These are phyloP conservation scores for Lycopodina hypogea DNA, from an alignment of 37 sponge, comb jelly and placozoan species.

Conservation along the genomic window DNA sequence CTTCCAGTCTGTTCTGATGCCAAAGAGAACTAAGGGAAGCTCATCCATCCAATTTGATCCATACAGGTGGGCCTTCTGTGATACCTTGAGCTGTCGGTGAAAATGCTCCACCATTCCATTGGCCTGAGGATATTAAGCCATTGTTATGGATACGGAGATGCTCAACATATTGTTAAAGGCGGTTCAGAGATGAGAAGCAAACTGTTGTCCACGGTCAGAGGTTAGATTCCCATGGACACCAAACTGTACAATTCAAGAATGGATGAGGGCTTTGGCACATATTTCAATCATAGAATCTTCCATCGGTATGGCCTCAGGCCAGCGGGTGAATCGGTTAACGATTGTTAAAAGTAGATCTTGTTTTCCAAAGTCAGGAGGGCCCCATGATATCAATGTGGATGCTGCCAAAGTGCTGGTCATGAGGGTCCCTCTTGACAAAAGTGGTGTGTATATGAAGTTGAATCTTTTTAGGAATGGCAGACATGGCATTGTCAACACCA, in stretches of 20 bases:
- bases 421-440: too few species aligned
- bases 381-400: too few species aligned
- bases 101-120: too few species aligned
- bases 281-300: constrained; percentile 12
- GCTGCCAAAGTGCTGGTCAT: too few species aligned
- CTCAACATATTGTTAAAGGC: constrained; percentile 15
- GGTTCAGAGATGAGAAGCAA: constrained; percentile 29
- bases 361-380: constrained; percentile 29
- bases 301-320: constrained; percentile 48
- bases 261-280: constrained; percentile 19
- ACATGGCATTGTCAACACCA: too few species aligned
- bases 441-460: too few species aligned
- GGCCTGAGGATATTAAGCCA: constrained; percentile 32
- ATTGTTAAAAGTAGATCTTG: constrained; percentile 31
- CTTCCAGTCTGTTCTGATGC: too few species aligned
- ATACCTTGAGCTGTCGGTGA: too few species aligned
- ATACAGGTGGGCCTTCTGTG: too few species aligned
- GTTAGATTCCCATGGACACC: constrained; percentile 12
- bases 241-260: constrained; percentile 25
- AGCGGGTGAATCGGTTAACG: constrained; percentile 33
- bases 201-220: constrained; percentile 40
- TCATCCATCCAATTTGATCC: too few species aligned
- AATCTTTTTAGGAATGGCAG: too few species aligned
- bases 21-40: too few species aligned
- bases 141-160: constrained; percentile 15